These are phyloP conservation scores for Enteromius viviparus DNA, from an alignment of 2,797 vertebrate species.

Conservation along the genomic window DNA sequence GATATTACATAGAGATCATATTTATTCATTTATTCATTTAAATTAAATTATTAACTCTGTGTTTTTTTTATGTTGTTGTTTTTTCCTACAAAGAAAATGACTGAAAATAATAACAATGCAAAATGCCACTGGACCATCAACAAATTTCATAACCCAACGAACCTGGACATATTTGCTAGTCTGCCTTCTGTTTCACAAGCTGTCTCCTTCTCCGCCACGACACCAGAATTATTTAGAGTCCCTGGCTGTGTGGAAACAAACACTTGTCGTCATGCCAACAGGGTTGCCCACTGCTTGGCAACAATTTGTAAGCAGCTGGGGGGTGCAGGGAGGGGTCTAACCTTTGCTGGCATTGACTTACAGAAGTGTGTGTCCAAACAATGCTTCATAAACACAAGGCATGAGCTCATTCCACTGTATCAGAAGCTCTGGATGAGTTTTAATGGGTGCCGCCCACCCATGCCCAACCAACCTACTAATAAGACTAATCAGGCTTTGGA, in stretches of 20 bases:
- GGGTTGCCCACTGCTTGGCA: slow-evolving; percentile 34
- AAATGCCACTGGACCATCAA: slow-evolving; percentile 42
- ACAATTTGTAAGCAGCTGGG: slow-evolving; percentile 46
- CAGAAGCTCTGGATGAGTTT: neutral
- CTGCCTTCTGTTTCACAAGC: slow-evolving; percentile 63
- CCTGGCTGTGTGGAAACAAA: slow-evolving; percentile 49
- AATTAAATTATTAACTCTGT: neutral
- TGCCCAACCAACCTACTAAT: neutral
- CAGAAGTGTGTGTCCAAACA: neutral
- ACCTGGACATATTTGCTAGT: slow-evolving; percentile 59
- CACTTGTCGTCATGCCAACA: slow-evolving; percentile 54
- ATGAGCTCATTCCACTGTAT: slow-evolving; percentile 2
- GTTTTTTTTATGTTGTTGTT: neutral
- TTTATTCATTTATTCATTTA: neutral
- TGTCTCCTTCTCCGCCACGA: slow-evolving; percentile 36
- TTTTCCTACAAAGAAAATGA: neutral
- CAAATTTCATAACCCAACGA: slow-evolving; percentile 58
- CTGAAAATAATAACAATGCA: neutral
- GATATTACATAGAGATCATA: neutral
- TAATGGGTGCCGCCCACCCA: neutral
- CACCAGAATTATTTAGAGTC: slow-evolving; percentile 23
- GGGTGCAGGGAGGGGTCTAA: neutral
- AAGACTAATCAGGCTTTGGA: neutral
- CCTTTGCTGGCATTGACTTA: slow-evolving; percentile 32
- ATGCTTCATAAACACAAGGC: slow-evolving; percentile 18